Evolutionary conservation across 1,140 invertebrate species (phyloP).

Genomic region (Drosophila willistoni): DNA sequence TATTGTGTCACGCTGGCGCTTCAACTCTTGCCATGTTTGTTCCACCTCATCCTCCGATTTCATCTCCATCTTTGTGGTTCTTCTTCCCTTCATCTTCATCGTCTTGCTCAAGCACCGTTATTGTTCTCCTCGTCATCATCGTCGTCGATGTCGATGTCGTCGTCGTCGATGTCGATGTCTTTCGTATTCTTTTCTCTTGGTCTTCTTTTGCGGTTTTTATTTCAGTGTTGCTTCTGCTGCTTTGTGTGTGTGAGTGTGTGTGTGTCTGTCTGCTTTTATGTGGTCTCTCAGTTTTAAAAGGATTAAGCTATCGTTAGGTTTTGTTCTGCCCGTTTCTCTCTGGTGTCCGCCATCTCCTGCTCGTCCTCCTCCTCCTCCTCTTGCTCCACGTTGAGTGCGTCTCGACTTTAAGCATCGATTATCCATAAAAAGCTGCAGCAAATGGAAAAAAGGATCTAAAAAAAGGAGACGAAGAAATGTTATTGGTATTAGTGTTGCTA

Average conservation of each 20-base stretch:
- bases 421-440: conserved; percentile 46
- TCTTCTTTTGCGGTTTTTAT: conserved; percentile 22
- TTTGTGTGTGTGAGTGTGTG: conserved; percentile 34
- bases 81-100: neutral
- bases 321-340: conserved; percentile 15
- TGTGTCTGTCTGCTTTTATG: conserved; percentile 50
- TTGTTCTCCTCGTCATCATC: conserved; percentile 18
- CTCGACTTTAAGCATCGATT: conserved; percentile 56
- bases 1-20: conserved; percentile 21
- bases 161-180: conserved; percentile 16
- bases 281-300: conserved; percentile 64
- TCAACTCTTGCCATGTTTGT: conserved; percentile 16
- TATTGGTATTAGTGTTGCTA: neutral
- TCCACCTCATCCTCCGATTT: neutral
- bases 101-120: conserved; percentile 15
- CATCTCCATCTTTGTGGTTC: conserved; percentile 4
- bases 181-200: neutral
- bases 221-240: conserved; percentile 30
- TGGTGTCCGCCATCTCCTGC: conserved; percentile 28
- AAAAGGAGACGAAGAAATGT: conserved; percentile 6
- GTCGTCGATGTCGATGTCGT: neutral
- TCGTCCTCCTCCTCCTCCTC: neutral
- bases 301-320: conserved; percentile 68
- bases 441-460: conserved; percentile 17
- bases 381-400: conserved; percentile 40